phyloP scores from a whole-genome alignment of 2,888 invertebrate species.

The Drosophila borborema region DNA sequence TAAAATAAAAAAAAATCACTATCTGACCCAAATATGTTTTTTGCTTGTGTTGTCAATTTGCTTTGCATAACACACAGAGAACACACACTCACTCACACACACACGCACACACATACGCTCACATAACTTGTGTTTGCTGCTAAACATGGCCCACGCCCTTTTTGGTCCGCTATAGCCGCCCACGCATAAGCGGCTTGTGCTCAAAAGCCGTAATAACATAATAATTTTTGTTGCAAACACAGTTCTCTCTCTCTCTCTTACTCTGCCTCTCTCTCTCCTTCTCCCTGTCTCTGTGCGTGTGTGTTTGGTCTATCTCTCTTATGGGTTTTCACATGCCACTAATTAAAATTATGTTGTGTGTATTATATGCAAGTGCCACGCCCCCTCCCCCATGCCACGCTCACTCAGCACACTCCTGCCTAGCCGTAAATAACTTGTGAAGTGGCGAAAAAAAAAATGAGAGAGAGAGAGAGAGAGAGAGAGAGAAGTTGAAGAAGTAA shows the following conservation, averaged over 20 bases:
- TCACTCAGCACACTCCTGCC: conserved; percentile 14
- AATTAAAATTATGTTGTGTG: conserved; percentile 69
- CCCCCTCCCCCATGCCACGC: conserved; percentile 5
- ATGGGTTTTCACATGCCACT: conserved; percentile 67
- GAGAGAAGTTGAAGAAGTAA: background rate
- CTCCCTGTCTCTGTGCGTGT: background rate
- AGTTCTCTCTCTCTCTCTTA: conserved; percentile 22
- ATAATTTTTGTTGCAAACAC: conserved; percentile 50
- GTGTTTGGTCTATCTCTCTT: conserved; percentile 12
- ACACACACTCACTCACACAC: background rate
- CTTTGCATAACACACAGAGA: conserved; percentile 3
- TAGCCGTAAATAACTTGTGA: conserved; percentile 40
- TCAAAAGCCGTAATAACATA: conserved; percentile 76
- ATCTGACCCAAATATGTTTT: conserved; percentile 28
- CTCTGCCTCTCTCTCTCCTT: conserved; percentile 18
- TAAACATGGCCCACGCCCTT: conserved; percentile 18
- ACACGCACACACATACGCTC: background rate
- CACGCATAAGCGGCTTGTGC: conserved; percentile 62
- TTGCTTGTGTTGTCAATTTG: conserved; percentile 19
- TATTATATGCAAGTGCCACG: conserved; percentile 41
- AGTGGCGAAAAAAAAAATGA: conserved; percentile 25
- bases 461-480: no score
- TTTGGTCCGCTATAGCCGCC: conserved; percentile 26
- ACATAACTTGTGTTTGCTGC: conserved; percentile 5
- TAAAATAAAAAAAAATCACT: background rate